Evolutionary conservation across 2,113 vertebrate genomes (phyloP).

Genomic region (Helogale parvula): DNA sequence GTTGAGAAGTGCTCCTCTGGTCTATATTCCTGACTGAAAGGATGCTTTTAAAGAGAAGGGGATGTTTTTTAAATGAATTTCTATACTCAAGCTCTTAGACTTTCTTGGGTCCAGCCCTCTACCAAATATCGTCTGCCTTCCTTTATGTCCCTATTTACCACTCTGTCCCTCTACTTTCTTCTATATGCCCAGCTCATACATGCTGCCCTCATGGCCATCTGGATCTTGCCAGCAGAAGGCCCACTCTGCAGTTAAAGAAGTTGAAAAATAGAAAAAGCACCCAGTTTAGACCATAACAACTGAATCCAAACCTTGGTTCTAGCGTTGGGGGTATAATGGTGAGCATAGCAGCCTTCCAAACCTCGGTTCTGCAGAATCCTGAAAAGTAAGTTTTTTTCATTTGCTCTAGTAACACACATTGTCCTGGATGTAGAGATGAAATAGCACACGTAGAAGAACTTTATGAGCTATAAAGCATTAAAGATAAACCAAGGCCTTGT

Average conservation of each 20-base stretch:
- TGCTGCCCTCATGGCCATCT: background rate
- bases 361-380: background rate
- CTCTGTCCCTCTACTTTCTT: background rate
- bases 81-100: background rate
- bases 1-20: background rate
- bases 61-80: background rate
- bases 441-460: background rate
- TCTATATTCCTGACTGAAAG: background rate
- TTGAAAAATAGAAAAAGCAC: background rate
- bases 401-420: background rate
- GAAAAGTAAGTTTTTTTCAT: background rate
- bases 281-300: background rate
- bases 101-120: background rate
- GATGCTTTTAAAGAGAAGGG: background rate
- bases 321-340: conserved; percentile 87
- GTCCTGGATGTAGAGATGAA: conserved; percentile 26
- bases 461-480: conserved; percentile 49
- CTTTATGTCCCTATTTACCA: background rate
- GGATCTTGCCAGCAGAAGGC: background rate
- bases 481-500: background rate
- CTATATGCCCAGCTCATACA: fast-evolving
- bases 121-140: background rate
- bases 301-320: background rate
- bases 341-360: conserved; percentile 86
- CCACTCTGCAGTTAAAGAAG: background rate